Conservation (phyloP, 2,113 vertebrate species). For the human region GRCh38 chr2:235198501-235199000, state of each 20-base stretch:
- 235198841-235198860: neutral
- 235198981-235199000: neutral
- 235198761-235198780: neutral
- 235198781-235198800: neutral
- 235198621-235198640: neutral
- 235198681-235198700: no score
- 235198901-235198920: neutral
- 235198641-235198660: neutral
- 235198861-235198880: rapidly evolving
- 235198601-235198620: rapidly evolving
- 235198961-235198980: rapidly evolving
- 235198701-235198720: neutral
- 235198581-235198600: neutral
- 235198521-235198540: no score
- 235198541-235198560: neutral
- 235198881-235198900: neutral
- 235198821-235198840: neutral
- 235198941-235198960: rapidly evolving
- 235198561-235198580: neutral
- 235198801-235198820: neutral
- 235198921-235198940: neutral
- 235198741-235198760: no score
- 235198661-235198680: rapidly evolving
- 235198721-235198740: neutral
- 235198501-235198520: no score